These are phyloP conservation scores for Tetheella fluctuosa DNA, from an alignment of 2,888 invertebrate species.

Conservation along the genomic window DNA sequence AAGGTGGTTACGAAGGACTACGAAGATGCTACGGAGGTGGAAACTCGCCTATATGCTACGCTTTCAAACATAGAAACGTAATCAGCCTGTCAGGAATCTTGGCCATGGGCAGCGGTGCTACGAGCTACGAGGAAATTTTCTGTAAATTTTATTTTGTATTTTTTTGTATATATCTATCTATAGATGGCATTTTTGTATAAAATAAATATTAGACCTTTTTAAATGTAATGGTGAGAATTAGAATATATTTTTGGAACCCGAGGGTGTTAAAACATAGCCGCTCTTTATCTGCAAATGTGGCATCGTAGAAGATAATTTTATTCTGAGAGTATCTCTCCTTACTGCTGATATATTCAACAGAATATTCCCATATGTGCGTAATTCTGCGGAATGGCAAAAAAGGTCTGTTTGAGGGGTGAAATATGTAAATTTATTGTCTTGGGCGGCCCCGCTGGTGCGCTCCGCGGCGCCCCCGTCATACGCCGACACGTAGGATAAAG, in stretches of 20 bases:
- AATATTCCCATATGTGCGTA: conserved; percentile 85
- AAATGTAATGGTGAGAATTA: conserved; percentile 15
- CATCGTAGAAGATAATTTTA: conserved; percentile 80
- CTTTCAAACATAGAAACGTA: background rate
- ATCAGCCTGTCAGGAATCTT: no score
- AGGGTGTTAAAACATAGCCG: conserved; percentile 59
- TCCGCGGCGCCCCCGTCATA: conserved; percentile 79
- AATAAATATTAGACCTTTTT: no score
- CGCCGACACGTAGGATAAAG: conserved; percentile 83
- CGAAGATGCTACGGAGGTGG: conserved; percentile 6
- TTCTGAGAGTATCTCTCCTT: conserved; percentile 82
- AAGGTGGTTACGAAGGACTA: conserved; percentile 1
- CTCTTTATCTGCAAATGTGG: conserved; percentile 79
- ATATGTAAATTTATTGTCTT: conserved; percentile 85
- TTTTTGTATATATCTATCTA: no score
- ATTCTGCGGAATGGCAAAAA: conserved; percentile 84
- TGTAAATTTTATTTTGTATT: no score
- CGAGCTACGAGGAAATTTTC: no score
- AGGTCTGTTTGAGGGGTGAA: conserved; percentile 85
- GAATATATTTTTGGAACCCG: conserved; percentile 34
- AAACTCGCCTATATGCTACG: background rate
- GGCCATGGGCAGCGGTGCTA: no score
- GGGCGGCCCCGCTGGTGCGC: conserved; percentile 71
- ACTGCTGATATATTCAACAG: conserved; percentile 83
- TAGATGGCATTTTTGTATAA: no score